A percentile compares a stretch with the other conserved stretches of the same genome.
These are phyloP conservation scores for Limosa lapponica DNA, from an alignment of 2,797 vertebrate genomes.

Conservation along the genomic window DNA sequence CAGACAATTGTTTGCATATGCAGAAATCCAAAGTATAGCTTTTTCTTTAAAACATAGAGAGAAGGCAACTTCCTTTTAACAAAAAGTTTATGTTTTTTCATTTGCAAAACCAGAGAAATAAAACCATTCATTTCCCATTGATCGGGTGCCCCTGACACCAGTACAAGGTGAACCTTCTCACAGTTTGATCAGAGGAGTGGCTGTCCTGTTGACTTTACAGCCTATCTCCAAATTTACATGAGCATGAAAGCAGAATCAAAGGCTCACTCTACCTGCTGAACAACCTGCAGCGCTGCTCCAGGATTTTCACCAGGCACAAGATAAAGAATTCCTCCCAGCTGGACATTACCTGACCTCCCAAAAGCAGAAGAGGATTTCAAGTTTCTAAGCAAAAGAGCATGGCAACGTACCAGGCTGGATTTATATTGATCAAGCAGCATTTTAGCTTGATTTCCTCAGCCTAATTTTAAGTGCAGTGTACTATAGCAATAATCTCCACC, in stretches of 20 bases:
- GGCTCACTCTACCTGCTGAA: not conserved
- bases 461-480: not conserved
- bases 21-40: not conserved
- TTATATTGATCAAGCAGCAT: not conserved
- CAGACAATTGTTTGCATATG: not conserved
- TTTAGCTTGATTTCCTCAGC: not conserved
- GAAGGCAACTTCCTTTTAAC: not conserved
- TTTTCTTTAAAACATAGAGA: fast-evolving
- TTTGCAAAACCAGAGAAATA: not conserved
- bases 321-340: not conserved
- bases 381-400: not conserved
- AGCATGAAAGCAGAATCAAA: not conserved
- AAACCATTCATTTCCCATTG: not conserved
- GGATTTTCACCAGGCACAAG: not conserved
- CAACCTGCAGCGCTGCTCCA: not conserved
- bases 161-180: not conserved
- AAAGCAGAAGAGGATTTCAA: not conserved
- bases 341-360: not conserved
- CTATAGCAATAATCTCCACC: not conserved
- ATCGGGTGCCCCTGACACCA: not conserved
- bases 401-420: not conserved
- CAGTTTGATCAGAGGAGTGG: not conserved
- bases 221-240: not conserved
- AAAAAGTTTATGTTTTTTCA: not conserved
- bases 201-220: not conserved